Base-by-base conservation (phyloP, 2,113 vertebrate species). In the Cyrtonyx montezumae region DNA sequence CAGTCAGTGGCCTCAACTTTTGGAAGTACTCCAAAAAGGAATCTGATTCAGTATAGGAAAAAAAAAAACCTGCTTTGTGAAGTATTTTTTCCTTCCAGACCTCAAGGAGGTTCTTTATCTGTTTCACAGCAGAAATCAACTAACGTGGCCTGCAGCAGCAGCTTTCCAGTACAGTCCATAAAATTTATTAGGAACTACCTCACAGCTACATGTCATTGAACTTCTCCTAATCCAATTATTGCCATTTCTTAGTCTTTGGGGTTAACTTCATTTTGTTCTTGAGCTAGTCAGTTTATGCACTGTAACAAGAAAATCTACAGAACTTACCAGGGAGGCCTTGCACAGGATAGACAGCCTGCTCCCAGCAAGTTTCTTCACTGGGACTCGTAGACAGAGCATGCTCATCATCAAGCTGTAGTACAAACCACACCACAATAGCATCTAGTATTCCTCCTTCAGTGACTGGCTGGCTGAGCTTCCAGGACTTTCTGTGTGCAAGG, bases 311-410 rank as follows among this genome's bases (percentile, higher is more conserved):
- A 55, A 69, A 82, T 26, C 40, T 37, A 36, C 26, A 59, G 87
- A 34, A 94, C 97, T 6, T 97, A 99, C 99, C 98, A 14, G 94
- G 87, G 46, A 97, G 94, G 61, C 94, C 97, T 91, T 99, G 98
- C n/a, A 99, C 96, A 1, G 99, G 99, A 93, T 99, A 99, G 85
- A 99, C 98, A 88, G 99, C 99, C 96, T 99, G 99, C 69, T 99
- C 99, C 99, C 99, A 99, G 93, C 99, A 99, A 2, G 99, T 99
- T 90, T 99, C 98, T 92, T 99, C 99, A 82, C 97, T 97, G 9
- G 99, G 99, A 91, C 98, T 98, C 7, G 99, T 99, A 37, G 99
- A 99, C 4, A 99, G 94, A 94, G 97, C 96, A 78, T 98, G 98
- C 63, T 99, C 98, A 34, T 99, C 98, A 79, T 99, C 99, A 67